Evolutionary conservation across 1,140 invertebrate species (phyloP), one percentile per base, ranked within the genome.

Genomic region (Ooceraea biroi): DNA sequence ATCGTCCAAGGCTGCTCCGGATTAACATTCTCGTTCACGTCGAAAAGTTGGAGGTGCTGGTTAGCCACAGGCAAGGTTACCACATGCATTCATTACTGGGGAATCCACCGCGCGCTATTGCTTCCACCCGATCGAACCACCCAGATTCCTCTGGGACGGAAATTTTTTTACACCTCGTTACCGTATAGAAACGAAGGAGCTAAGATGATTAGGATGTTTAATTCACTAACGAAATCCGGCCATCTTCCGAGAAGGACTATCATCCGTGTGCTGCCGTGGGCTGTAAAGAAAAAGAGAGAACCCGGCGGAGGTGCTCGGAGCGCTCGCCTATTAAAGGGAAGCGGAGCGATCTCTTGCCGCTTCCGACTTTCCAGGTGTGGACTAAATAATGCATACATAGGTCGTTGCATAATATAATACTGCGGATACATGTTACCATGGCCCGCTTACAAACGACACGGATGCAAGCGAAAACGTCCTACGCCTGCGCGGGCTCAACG

Each of bases 11-110:
- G 86, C 78, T 82, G 58, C 68, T 68, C 69, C 66, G 83, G 90
- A 92, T 92, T 93, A 93, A 92, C 91, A 92, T 90, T 91, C 91
- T 87, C 82, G 68, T 76, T 66, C 65, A 74, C 74, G 57, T 82
- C 36, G 76, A 80, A 71, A 71, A 80, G 76, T 71, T 69, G 25
- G 22, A 46, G 52, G n/a, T 14, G 50, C 22, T 57, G 76, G 76
- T 71, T 80, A 69, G 36, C 65, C 76, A 57, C 65, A 65, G 25
- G 50, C 50, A 71, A 71, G 76, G 52, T 65, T 80, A 63, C 60
- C 60, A 48, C 48, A 57, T 48, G 60, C 74, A 65, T 83, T 77
- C 60, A 25, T 83, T 65, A 77, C n/a, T n/a, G 14, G 27, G 3
- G 41, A 44, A 57, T 69, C n/a, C 66, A 22, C 50, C 65, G 25